Base-by-base conservation (phyloP, 2,888 invertebrate genomes). In the Trichogramma evanescens region DNA sequence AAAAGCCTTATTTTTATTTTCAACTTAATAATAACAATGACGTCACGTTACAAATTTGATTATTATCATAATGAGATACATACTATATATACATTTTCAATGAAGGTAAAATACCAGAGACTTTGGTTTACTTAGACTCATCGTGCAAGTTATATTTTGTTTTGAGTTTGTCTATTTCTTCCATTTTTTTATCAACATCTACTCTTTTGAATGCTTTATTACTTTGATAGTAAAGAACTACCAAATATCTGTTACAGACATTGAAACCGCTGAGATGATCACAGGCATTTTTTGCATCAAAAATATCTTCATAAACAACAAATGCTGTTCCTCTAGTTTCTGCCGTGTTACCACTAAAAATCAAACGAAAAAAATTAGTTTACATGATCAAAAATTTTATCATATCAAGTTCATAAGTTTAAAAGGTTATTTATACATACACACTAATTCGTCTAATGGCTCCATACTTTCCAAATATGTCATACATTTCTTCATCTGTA, bases 401-500 rank as follows among this genome's bases (percentile, higher is more conserved):
- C 26, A 26, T 26, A 44, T 13, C 40, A 45, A 39, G 5, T 50
- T 51, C 13, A n/a, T 45, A n/a, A 26, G 42, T 45, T 3, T 8
- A 10, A 13, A 39, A 50, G 39, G 39, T 8, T 46, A 46, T 8
- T 38, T 10, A 51, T 61, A 84, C 92, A 87, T 84, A 95, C 95
- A 97, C 93, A 80, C 99, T 83, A 64, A 99, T 99, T 81, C 99
- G 99, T 70, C 99, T 81, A 67, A 99, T 98, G 4, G 99, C 98
- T 70, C 99, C 99, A 81, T 98, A 99, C 82, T 99, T 99, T 13
- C 99, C 99, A 83, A 99, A 99, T 66, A 99, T 99, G 80, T 99
- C 99, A 76, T 99, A 99, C 98, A 99, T 99, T 86, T 99, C 99
- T 80, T 99, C 99, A 5, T 93, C 95, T 54, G 97, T 97, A 69